A percentile compares a stretch with the other conserved stretches of the same genome.
Conservation (phyloP, 2,888 invertebrate species). For the Zygothrica quintamaculata region DNA sequence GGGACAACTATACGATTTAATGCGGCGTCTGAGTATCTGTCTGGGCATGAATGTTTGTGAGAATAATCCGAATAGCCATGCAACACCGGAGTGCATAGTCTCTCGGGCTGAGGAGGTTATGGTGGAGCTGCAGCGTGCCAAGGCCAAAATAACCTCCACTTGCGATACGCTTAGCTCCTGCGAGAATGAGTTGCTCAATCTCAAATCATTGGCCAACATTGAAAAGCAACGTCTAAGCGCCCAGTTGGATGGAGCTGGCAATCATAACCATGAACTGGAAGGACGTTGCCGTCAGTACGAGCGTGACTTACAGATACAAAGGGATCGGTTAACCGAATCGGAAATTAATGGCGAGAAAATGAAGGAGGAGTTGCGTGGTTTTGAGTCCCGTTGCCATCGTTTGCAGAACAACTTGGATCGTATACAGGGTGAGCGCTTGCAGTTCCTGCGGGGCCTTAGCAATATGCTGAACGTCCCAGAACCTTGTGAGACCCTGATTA, state of each 20-base stretch:
- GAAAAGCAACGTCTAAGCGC: slow-evolving; percentile 91
- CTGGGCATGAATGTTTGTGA: slow-evolving; percentile 89
- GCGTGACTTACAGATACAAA: slow-evolving; percentile 90
- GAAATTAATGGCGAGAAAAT: slow-evolving; percentile 88
- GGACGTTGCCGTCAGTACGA: slow-evolving; percentile 90
- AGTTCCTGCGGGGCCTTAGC: slow-evolving; percentile 82
- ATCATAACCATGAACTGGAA: slow-evolving; percentile 89
- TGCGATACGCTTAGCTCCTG: slow-evolving; percentile 85
- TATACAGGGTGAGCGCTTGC: slow-evolving; percentile 83
- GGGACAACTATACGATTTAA: slow-evolving; percentile 89
- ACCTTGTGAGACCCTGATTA: slow-evolving; percentile 91
- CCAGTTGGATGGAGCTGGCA: slow-evolving; percentile 85
- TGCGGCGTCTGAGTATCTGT: slow-evolving; percentile 89
- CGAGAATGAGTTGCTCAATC: slow-evolving; percentile 83
- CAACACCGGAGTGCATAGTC: slow-evolving; percentile 89
- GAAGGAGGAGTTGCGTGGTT: slow-evolving; percentile 84
- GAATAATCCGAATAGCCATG: slow-evolving; percentile 85
- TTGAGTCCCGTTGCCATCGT: slow-evolving; percentile 84
- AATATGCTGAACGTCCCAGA: slow-evolving; percentile 88
- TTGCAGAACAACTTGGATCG: slow-evolving; percentile 83
- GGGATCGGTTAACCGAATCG: slow-evolving; percentile 89
- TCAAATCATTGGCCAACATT: slow-evolving; percentile 82
- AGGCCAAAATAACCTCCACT: slow-evolving; percentile 85
- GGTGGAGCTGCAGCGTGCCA: slow-evolving; percentile 89
- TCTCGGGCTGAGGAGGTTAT: slow-evolving; percentile 91